Evolutionary conservation across 1,140 invertebrate genomes (phyloP), one percentile per base, ranked within the genome.

Genomic region (Drosophila nasuta): DNA sequence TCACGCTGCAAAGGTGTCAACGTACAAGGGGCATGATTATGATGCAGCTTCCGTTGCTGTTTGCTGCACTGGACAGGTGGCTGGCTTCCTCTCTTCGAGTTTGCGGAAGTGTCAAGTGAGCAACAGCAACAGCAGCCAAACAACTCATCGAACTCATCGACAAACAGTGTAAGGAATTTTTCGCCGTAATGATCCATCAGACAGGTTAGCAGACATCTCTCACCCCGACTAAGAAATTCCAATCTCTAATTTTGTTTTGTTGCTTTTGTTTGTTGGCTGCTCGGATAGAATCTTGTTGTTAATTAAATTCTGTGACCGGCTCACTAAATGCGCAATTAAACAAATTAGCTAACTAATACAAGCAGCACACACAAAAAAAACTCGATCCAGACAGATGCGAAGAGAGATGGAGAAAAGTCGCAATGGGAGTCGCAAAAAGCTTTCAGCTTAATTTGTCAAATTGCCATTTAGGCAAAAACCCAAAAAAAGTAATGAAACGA

Each of bases 251-350:
- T 59, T 45, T 46, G n/a, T 17, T 11, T 60, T 48, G 38, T 58
- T 58, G 11, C 43, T 5, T 43, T 58, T 45, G 11, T 58, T n/a
- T 43, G 15, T 58, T 58, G 6, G 8, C 41, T 58, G 51, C 6
- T 62, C 20, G 13, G 28, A 45, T 58, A 17, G 35, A 8, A 45
- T 13, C 46, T 59, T 45, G 15, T 65, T 60, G 41, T 72, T 71
- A 56, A 82, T 82, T 70, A 82, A 82, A 67, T 8, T 17, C 41
- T 25, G 45, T 17, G 68, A 11, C 28, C 13, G 57, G 8, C 43
- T 30, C 49, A 13, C 72, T 78, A 66, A 76, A 68, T 87, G 82
- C 45, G 67, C 71, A 86, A 86, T 87, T 82, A 87, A 75, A 79
- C 25, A 68, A 79, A 79, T 79, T 68, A 64, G 74, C 57, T 51